phyloP scores from a whole-genome alignment of 2,113 vertebrate species.

The Notothenia rossii region DNA sequence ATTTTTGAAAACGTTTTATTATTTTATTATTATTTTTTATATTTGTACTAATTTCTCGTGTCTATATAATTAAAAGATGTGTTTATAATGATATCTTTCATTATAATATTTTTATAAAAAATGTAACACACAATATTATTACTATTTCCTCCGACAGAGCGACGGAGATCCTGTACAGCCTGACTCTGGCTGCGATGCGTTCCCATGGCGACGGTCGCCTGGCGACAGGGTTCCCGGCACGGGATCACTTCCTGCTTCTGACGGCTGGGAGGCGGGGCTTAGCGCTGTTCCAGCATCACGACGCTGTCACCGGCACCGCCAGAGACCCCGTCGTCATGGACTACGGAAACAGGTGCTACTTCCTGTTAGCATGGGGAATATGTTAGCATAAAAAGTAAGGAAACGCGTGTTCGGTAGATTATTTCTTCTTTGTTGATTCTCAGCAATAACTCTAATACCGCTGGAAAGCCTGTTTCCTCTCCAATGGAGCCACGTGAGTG shows the following conservation, averaged over 20 bases:
- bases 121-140: too few relatives aligned
- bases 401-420: too few relatives aligned
- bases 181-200: slow-evolving; percentile 87
- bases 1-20: too few relatives aligned
- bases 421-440: too few relatives aligned
- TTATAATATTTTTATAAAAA: too few relatives aligned
- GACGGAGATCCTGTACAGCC: slow-evolving; percentile 92
- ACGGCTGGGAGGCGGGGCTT: slow-evolving; percentile 88
- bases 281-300: slow-evolving; percentile 95
- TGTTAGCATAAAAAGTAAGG: background rate
- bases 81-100: too few relatives aligned
- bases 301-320: slow-evolving; percentile 92
- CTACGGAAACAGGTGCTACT: slow-evolving; percentile 91
- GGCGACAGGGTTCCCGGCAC: slow-evolving; percentile 81
- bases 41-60: too few relatives aligned
- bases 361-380: background rate
- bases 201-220: slow-evolving; percentile 18
- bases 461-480: too few relatives aligned
- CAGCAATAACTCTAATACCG: too few relatives aligned
- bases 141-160: slow-evolving; percentile 76
- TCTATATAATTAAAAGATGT: too few relatives aligned
- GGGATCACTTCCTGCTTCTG: slow-evolving; percentile 83
- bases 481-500: too few relatives aligned
- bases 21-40: too few relatives aligned
- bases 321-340: slow-evolving; percentile 93